These are phyloP conservation scores for Acromyrmex echinatior DNA, from an alignment of 1,140 invertebrate species.

Conservation along the genomic window DNA sequence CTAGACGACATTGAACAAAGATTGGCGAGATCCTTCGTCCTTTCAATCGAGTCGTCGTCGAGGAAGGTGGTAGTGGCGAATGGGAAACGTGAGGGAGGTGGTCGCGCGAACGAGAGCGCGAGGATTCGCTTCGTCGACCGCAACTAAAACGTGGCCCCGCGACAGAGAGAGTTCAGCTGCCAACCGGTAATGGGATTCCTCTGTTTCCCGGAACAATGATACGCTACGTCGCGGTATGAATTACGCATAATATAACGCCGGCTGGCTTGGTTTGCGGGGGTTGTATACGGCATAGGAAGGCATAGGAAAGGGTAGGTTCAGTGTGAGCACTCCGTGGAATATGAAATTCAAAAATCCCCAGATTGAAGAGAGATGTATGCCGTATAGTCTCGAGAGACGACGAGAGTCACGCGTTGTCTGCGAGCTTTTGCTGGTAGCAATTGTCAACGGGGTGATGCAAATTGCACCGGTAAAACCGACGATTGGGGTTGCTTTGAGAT, in stretches of 20 bases:
- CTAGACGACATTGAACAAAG: conserved; percentile 52
- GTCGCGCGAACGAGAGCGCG: conserved; percentile 64
- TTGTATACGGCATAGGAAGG: conserved; percentile 52
- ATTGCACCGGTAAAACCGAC: conserved; percentile 53
- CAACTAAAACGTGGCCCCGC: conserved; percentile 82
- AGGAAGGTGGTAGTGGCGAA: conserved; percentile 3
- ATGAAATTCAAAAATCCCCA: conserved; percentile 75
- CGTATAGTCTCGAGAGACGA: conserved; percentile 38
- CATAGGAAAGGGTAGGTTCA: conserved; percentile 32
- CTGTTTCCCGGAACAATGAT: conserved; percentile 85
- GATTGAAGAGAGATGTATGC: conserved; percentile 46
- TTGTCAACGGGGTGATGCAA: conserved; percentile 49
- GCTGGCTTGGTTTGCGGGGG: conserved; percentile 64
- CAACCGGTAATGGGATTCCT: conserved; percentile 85
- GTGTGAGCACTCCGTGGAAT: conserved; percentile 63
- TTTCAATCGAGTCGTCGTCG: conserved; percentile 48
- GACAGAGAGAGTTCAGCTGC: conserved; percentile 82
- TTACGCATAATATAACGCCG: conserved; percentile 81
- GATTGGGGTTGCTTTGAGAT: conserved; percentile 41
- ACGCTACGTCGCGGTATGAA: conserved; percentile 84
- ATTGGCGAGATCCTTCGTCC: conserved; percentile 48
- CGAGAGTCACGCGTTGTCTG: conserved; percentile 35
- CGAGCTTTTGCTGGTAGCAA: conserved; percentile 18
- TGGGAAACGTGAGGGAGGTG: background rate
- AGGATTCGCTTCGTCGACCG: conserved; percentile 81